Base-by-base conservation (phyloP, 2,797 vertebrate species). In the Carcharodon carcharias region DNA sequence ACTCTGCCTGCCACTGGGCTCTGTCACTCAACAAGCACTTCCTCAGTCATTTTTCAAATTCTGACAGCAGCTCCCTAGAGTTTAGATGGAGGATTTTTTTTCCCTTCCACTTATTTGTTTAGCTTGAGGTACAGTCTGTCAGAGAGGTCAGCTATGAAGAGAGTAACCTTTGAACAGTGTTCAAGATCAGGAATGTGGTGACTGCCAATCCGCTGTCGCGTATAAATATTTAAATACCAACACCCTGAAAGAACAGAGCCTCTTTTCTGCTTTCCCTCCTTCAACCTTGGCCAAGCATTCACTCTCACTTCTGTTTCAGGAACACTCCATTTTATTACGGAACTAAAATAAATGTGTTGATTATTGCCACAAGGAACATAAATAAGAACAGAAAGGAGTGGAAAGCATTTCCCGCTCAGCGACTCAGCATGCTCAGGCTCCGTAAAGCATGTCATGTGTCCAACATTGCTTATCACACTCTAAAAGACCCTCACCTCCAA, bases 11-110 rank as follows among this genome's bases (percentile, higher is more conserved):
- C 69, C 94, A 77, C 69, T 56, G 69, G 69, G 69, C 28, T 54
- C 94, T 58, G 94, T 95, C 94, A 77, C 67, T 95, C 94, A 95
- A 73, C 94, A n/a, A 21, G 28, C 94, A 95, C 94, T 95, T 95
- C 94, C 94, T 95, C 71, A 56, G 67, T 77, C 94, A 77, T 95
- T 95, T 77, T 54, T 95, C 94, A 95, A 77, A 95, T n/a, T 73
- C 26, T 95, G 94, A 56, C 94, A 95, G 94, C 69, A 56, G 69
- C 69, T 95, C 94, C 69, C 94, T 3, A 35, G 69, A 77, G 94
- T 58, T 73, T 31, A 95, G 69, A 73, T 69, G 6, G 58, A 65
- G 31, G n/a, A 58, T 77, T 73, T 85, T 71, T 95, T 95, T 31
- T 31, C 31, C 94, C 50, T 58, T 58, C 50, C 26, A 77, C 45